These are phyloP conservation scores for Zapus hudsonius DNA, from an alignment of 2,113 vertebrate genomes.

Conservation along the genomic window DNA sequence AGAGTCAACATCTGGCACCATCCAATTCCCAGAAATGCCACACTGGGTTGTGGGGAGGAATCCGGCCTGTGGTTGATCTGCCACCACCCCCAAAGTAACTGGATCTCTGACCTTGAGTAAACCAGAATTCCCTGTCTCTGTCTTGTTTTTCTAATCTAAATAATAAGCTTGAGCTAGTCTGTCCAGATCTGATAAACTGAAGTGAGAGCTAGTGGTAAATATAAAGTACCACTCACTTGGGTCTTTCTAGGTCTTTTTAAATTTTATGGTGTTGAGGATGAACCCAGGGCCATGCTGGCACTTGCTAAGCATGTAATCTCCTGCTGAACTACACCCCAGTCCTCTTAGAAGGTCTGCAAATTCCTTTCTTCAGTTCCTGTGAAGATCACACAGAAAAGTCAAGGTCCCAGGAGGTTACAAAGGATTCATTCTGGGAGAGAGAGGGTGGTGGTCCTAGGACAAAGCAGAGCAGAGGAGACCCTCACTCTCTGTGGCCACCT, in stretches of 20 bases:
- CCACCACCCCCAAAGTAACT: neutral
- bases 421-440: neutral
- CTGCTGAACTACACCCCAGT: neutral
- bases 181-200: neutral
- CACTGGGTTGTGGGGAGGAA: neutral
- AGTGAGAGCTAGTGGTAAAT: neutral
- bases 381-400: neutral
- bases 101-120: slow-evolving; percentile 54
- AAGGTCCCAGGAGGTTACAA: neutral
- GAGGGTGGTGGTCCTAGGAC: neutral
- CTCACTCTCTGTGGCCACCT: neutral
- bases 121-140: slow-evolving; percentile 12
- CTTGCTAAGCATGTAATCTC: neutral
- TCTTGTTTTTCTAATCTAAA: slow-evolving; percentile 47
- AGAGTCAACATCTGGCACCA: slow-evolving; percentile 8
- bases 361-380: neutral
- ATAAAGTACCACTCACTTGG: neutral
- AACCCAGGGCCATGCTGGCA: neutral
- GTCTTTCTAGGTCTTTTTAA: neutral
- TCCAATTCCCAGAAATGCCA: slow-evolving; percentile 26
- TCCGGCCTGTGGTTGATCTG: slow-evolving; percentile 21
- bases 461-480: neutral
- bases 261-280: neutral
- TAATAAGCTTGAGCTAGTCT: slow-evolving; percentile 29
- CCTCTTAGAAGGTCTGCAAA: neutral